Evolutionary conservation across 2,113 vertebrate genomes (phyloP).

Genomic region (Syngnathus scovelli): DNA sequence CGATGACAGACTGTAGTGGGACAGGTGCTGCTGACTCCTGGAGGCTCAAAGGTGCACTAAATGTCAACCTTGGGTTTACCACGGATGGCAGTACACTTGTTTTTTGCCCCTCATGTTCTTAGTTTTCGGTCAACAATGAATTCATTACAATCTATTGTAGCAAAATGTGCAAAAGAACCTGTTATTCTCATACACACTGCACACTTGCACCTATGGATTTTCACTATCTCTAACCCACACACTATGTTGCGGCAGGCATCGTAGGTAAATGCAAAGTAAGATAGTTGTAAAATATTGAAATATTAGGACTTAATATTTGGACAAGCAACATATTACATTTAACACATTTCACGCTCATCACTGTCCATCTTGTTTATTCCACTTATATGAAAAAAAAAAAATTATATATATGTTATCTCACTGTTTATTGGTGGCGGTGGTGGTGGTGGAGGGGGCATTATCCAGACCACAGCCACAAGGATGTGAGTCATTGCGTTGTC

Average conservation of each 20-base stretch:
- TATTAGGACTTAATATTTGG: no score
- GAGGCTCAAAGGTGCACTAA: background rate
- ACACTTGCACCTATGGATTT: background rate
- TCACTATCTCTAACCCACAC: background rate
- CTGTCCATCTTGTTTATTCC: background rate
- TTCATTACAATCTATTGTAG: background rate
- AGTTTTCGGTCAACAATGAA: background rate
- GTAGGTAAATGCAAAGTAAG: background rate
- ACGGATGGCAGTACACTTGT: background rate
- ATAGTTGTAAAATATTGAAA: background rate
- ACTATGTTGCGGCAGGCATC: no score
- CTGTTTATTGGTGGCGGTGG: background rate
- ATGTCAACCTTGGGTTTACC: background rate
- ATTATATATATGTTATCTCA: background rate
- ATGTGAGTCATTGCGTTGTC: constrained; percentile 56
- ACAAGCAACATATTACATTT: background rate
- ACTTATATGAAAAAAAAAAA: background rate
- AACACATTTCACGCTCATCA: background rate
- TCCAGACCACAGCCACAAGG: constrained; percentile 44
- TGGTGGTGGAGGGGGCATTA: constrained; percentile 19
- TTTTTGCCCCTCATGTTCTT: no score
- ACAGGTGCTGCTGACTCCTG: background rate
- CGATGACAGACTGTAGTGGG: background rate
- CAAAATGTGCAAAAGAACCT: background rate
- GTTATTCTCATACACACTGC: background rate